Evolutionary conservation across 2,113 vertebrate genomes (phyloP), one percentile per base, ranked within the genome.

Genomic region (Neodon shergylaensis): DNA sequence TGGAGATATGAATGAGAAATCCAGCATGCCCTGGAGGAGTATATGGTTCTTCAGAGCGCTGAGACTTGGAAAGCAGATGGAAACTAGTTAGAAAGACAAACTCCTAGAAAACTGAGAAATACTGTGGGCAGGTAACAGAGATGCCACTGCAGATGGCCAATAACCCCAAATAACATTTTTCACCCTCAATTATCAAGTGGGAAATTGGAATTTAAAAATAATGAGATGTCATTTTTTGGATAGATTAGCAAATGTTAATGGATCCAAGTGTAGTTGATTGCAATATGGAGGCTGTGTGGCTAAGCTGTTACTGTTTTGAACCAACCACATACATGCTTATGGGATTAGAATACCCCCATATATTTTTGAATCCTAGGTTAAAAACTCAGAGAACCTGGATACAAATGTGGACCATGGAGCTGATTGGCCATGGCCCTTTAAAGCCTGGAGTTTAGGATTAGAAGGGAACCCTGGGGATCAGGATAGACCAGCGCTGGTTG

Each of bases 201-300:
- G 63, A 76, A 83, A 87, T n/a, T 31, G 47, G 13, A 73, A 79
- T 74, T 92, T 87, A 13, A 93, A 95, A 94, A 92, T 84, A 86
- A 83, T 2, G 31, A 92, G 83, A 81, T 88, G 28, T 24, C 8
- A 36, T 39, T 95, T 90, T 79, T 12, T 52, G 9, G 6, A 39
- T 63, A 63, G 22, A 84, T 44, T 44, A 39, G 14, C 58, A 65
- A 19, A 65, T 31, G 58, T 65, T 5, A 44, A 42, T 65, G 5
- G 12, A 17, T 82, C 6, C 26, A 52, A 63, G 36, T 42, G 11
- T 65, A 61, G 54, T 74, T 90, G 49, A 65, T 49, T 26, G 52
- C 44, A 88, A 33, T 24, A 24, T 52, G 66, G 66, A 84, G 19
- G 13, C 31, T 74, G 31, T 24, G n/a, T 9, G 7, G 22, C 65